Percentiles rank a stretch among this genome's conserved stretches.
These are phyloP conservation scores for Ptiloglossa arizonensis DNA, from an alignment of 1,140 invertebrate genomes.

Conservation along the genomic window DNA sequence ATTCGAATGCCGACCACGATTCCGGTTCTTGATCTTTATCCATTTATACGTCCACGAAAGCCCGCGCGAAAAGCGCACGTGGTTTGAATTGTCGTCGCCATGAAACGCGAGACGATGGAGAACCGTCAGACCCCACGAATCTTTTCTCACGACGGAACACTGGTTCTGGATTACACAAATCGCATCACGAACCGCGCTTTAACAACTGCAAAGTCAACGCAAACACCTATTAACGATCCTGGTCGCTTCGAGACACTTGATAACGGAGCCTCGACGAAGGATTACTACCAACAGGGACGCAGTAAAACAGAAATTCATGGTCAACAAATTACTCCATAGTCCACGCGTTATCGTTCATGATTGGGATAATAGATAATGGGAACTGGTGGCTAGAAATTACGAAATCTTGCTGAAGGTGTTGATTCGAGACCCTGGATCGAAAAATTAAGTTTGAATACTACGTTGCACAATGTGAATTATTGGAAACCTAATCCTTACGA, in stretches of 20 bases:
- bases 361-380: neutral
- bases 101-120: neutral
- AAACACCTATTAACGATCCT: constrained; percentile 1
- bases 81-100: neutral
- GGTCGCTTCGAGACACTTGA: neutral
- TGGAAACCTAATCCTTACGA: too few species aligned
- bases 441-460: too few species aligned
- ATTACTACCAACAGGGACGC: neutral
- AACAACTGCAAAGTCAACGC: neutral
- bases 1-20: neutral
- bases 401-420: too few species aligned
- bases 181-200: neutral
- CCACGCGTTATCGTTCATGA: neutral
- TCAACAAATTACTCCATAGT: neutral
- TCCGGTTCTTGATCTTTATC: constrained; percentile 5
- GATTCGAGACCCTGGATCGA: too few species aligned
- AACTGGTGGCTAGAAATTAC: neutral
- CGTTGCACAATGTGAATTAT: too few species aligned
- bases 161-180: neutral
- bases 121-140: neutral
- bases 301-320: neutral
- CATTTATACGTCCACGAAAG: constrained; percentile 8
- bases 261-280: neutral
- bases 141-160: neutral
- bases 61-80: neutral